phyloP scores from a whole-genome alignment of 2,113 vertebrate species.

The Myodes glareolus region DNA sequence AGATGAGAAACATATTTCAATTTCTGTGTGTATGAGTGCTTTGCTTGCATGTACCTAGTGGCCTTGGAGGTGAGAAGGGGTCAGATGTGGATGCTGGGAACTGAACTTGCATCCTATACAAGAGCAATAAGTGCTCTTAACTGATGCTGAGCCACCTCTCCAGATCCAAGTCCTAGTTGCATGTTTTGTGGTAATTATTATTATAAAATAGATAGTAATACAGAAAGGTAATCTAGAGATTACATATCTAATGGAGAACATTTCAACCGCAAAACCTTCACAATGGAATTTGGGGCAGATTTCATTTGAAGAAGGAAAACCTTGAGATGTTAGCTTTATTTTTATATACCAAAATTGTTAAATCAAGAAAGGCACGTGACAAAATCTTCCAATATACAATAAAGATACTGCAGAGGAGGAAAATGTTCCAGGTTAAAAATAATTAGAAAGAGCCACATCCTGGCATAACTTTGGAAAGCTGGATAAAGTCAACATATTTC shows the following conservation, averaged over 20 bases:
- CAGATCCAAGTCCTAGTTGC: background rate
- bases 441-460: background rate
- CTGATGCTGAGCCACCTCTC: background rate
- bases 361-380: background rate
- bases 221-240: background rate
- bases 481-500: background rate
- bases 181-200: constrained; percentile 11
- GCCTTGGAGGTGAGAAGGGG: background rate
- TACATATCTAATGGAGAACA: background rate
- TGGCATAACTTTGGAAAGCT: constrained; percentile 22
- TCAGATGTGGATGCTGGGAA: background rate
- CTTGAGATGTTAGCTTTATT: background rate
- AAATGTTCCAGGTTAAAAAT: constrained; percentile 40
- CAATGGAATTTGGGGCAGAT: background rate
- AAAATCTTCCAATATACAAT: constrained; percentile 24
- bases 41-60: background rate
- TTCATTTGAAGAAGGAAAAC: background rate
- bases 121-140: background rate
- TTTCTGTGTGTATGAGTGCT: background rate
- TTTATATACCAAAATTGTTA: background rate
- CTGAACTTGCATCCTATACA: background rate
- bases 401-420: background rate
- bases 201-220: constrained; percentile 20
- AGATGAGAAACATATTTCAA: background rate
- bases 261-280: background rate